Base-by-base conservation (phyloP, 2,888 invertebrate genomes). In the Synanthedon vespiformis region DNA sequence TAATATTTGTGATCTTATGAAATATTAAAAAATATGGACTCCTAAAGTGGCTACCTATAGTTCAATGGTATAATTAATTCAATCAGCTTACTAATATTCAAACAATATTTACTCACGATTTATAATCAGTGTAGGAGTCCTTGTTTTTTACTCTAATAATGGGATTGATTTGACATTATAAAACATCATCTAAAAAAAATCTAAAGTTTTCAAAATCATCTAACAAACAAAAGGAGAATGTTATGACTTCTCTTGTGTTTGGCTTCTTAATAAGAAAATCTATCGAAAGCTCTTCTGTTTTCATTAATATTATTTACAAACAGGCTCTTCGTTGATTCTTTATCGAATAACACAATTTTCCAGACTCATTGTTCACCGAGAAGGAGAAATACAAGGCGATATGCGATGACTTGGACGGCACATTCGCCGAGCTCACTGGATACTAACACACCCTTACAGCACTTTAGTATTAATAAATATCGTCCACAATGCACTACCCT, bases 321-420 rank as follows among this genome's bases (percentile, higher is more conserved):
- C 44, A 44, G 48, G 48, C 12, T 18, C 44, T 18, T 14, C 14
- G 14, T 18, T 48, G 10, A 14, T 44, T 13, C 48, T 50, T 50
- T 50, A 34, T 50, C 50, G 12, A 18, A 50, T 50, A 27, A 50
- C 71, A 68, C 74, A 72, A 74, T 80, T 80, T 92, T 93, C 66
- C 92, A 95, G 95, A 95, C 91, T 89, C 91, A 78, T 91, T 95
- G 87, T 93, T 93, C 90, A 91, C 90, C 89, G 91, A 93, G 88
- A 95, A 95, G 92, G 95, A 95, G 91, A 94, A 94, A 90, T 95
- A 96, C 94, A 97, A 97, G 93, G 92, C 94, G 88, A 96, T 97
- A 92, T 95, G 95, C 91, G 97, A 97, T 90, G 97, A 97, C 91
- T 91, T 97, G 92, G 97, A 97, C 90, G 93, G 93, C 89, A 97